These are phyloP conservation scores for Pollachius pollachius DNA, from an alignment of 2,113 vertebrate genomes.

Conservation along the genomic window DNA sequence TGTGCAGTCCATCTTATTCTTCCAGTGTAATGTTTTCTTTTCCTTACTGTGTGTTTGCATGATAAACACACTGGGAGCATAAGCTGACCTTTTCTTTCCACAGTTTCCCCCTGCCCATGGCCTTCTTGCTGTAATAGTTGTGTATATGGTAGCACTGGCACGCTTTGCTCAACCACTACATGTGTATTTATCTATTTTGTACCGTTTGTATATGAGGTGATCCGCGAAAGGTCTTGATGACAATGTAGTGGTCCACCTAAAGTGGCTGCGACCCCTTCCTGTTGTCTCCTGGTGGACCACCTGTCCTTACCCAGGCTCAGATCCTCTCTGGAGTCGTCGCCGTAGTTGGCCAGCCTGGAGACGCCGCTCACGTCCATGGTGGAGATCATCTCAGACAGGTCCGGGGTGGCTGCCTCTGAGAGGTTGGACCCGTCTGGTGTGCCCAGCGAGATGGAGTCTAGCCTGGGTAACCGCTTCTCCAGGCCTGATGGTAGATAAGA, in stretches of 20 bases:
- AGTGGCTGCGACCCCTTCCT: too few species aligned
- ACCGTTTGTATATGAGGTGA: too few species aligned
- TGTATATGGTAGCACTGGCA: too few species aligned
- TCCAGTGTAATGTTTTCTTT: too few species aligned
- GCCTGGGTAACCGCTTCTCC: neutral
- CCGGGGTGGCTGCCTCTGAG: constrained; percentile 69
- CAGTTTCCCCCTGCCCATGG: too few species aligned
- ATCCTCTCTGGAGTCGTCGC: constrained; percentile 45
- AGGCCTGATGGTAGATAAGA: neutral
- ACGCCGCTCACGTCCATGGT: constrained; percentile 45
- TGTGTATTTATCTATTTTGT: neutral
- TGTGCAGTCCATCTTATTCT: neutral
- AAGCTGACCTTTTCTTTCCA: too few species aligned
- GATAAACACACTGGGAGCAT: too few species aligned
- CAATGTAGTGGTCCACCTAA: too few species aligned
- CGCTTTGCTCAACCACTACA: neutral
- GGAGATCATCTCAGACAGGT: constrained; percentile 64
- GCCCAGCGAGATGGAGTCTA: neutral
- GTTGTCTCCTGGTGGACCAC: neutral
- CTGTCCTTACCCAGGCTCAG: constrained; percentile 44
- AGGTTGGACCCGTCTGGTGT: constrained; percentile 61
- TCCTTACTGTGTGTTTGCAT: too few species aligned
- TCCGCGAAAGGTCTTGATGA: too few species aligned
- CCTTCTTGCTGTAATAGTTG: too few species aligned
- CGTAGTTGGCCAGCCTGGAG: constrained; percentile 49